These are phyloP conservation scores for Bettongia penicillata DNA, from an alignment of 2,113 vertebrate genomes.

Conservation along the genomic window DNA sequence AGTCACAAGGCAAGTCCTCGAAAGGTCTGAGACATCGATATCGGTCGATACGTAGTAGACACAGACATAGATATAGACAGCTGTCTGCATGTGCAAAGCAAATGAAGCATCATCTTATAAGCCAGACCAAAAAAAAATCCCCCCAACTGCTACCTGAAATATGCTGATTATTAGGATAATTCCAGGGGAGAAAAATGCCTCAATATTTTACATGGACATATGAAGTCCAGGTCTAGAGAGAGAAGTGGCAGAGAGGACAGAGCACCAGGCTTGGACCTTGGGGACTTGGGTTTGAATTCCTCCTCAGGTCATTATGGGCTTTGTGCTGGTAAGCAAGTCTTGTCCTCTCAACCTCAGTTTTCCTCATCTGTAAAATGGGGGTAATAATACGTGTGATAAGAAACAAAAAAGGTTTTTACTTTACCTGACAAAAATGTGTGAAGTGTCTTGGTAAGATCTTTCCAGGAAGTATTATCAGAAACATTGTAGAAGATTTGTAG, in stretches of 20 bases:
- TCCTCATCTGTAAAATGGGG: neutral
- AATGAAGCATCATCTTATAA: neutral
- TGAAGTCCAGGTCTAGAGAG: neutral
- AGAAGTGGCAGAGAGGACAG: neutral
- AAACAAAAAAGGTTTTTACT: rapidly evolving
- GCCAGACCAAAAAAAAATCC: neutral
- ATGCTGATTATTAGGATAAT: neutral
- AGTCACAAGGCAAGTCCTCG: neutral
- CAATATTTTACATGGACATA: neutral
- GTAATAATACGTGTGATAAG: neutral
- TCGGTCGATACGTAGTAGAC: neutral
- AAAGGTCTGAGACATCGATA: neutral
- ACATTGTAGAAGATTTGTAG: constrained; percentile 88
- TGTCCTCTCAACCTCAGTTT: neutral
- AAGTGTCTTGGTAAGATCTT: constrained; percentile 82
- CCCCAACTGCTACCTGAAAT: neutral
- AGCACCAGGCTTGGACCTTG: neutral
- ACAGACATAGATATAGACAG: neutral
- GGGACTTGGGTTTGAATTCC: neutral
- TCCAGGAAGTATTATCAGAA: constrained; percentile 85
- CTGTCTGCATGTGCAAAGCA: neutral
- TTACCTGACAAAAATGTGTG: constrained; percentile 87
- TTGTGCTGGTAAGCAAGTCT: neutral
- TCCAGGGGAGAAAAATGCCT: neutral
- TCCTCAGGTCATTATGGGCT: neutral